Base-by-base conservation (phyloP, 2,888 invertebrate genomes). In the Lasioglossum oenotherae region DNA sequence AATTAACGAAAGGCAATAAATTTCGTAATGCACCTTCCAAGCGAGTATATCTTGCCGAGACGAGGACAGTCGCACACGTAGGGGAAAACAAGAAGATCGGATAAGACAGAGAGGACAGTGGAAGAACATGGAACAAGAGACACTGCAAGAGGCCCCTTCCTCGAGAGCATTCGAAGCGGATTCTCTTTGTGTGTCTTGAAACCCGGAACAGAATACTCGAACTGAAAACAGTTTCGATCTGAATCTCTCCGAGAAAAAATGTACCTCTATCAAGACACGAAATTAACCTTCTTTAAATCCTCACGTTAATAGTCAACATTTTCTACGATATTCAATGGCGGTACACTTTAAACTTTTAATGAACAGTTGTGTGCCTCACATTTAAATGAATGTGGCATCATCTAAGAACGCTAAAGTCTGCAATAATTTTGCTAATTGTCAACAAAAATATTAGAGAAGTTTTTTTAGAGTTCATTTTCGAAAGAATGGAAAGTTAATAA, bases 181-280 rank as follows among this genome's bases (percentile, higher is more conserved):
- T 64, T 80, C 78, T 87, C 80, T 80, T 87, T 82, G 82, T 60
- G 80, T 16, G 78, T 75, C 78, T 64, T 31, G 82, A 87, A 69
- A 57, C 79, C 44, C 72, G 64, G 69, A 64, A 74, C 81, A 69
- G 82, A 69, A 80, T 76, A 67, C 69, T 86, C 84, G 73, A 69
- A 86, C 27, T 74, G 46, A 53, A 44, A 46, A 46, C 31, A 31
- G 31, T 31, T 73, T 73, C 31, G 14, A 31, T 69, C 23, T 23
- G 35, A 38, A 69, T 69, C 35, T 12, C 23, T 23, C 12, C 23
- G 23, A 35, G 23, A 19, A 64, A 64, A 64, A 64, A 64, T 35
- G 4, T 64, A 64, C 35, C 64, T 31, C 35, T 35, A 31, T 3
- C 64, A 31, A 8, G 8, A 64, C 8, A 19, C 16, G 35, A 31